These are phyloP conservation scores for Panagrolaimus sp. DNA, from an alignment of 1,140 invertebrate genomes.

Conservation along the genomic window DNA sequence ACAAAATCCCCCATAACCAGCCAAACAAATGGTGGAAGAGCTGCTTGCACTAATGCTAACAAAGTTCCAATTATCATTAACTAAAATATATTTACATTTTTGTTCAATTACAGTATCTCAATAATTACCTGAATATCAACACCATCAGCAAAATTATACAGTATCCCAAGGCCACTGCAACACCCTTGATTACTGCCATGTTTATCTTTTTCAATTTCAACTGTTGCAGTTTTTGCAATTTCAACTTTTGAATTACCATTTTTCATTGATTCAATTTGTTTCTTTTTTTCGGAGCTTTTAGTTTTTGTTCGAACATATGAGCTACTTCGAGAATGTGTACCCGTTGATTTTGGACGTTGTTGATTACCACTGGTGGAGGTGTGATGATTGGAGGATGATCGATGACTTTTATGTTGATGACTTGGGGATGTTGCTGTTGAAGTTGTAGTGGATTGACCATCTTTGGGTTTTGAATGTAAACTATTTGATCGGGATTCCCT, in stretches of 20 bases:
- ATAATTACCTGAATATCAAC: constrained; percentile 31
- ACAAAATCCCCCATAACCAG: constrained; percentile 57
- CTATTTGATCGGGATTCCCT: too few relatives aligned
- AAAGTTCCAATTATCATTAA: constrained; percentile 50
- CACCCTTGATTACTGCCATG: not conserved
- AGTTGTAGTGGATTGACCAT: too few relatives aligned
- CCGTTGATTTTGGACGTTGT: too few relatives aligned
- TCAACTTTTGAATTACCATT: not conserved
- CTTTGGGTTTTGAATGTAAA: too few relatives aligned
- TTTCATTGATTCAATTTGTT: not conserved
- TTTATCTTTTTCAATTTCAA: constrained; percentile 1
- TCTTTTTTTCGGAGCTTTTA: not conserved
- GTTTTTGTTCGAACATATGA: not conserved
- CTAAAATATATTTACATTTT: constrained; percentile 33
- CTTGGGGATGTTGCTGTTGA: not conserved
- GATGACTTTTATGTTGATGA: not conserved
- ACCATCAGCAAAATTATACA: constrained; percentile 36
- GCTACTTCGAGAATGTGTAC: not conserved
- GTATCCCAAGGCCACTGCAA: not conserved
- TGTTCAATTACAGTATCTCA: constrained; percentile 4
- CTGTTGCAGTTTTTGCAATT: too few relatives aligned
- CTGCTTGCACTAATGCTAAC: constrained; percentile 49
- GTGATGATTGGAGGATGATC: not conserved
- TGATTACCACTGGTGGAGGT: not conserved
- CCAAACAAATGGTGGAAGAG: constrained; percentile 56